These are phyloP conservation scores for Nomada fucata DNA, from an alignment of 2,888 invertebrate genomes.

Conservation along the genomic window DNA sequence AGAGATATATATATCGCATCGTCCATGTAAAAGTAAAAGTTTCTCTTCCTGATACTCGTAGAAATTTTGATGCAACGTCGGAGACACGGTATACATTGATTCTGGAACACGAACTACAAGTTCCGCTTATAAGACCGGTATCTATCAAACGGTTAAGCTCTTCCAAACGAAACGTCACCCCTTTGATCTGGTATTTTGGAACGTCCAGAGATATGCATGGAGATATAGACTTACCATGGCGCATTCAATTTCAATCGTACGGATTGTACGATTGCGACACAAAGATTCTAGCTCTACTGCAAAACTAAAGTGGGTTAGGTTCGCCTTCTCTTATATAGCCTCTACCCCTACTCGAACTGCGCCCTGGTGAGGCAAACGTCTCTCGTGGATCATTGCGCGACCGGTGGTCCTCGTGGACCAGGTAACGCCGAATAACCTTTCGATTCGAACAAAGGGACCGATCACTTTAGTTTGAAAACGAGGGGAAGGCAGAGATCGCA, in stretches of 20 bases:
- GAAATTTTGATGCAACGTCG: conserved; percentile 30
- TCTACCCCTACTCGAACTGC: conserved; percentile 76
- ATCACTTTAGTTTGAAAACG: too few species aligned
- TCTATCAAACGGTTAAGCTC: background rate
- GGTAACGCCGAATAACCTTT: conserved; percentile 20
- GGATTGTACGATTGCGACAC: conserved; percentile 70
- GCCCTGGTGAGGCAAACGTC: conserved; percentile 63
- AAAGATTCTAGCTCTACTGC: conserved; percentile 79
- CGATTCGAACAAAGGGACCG: conserved; percentile 49
- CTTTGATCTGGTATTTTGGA: background rate
- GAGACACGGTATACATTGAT: background rate
- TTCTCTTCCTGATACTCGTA: conserved; percentile 52
- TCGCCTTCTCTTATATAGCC: conserved; percentile 82
- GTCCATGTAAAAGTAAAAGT: conserved; percentile 72
- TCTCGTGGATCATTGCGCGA: conserved; percentile 65
- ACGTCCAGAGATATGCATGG: background rate
- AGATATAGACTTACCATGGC: conserved; percentile 66
- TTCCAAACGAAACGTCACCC: background rate
- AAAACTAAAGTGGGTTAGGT: conserved; percentile 74
- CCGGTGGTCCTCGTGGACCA: conserved; percentile 70
- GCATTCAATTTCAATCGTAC: conserved; percentile 24
- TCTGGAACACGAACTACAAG: background rate
- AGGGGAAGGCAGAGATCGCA: conserved; percentile 23
- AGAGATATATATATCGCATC: conserved; percentile 34
- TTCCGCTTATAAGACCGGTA: background rate